Evolutionary conservation across 2,113 vertebrate species (phyloP).

Genomic region (Nematolebias whitei): DNA sequence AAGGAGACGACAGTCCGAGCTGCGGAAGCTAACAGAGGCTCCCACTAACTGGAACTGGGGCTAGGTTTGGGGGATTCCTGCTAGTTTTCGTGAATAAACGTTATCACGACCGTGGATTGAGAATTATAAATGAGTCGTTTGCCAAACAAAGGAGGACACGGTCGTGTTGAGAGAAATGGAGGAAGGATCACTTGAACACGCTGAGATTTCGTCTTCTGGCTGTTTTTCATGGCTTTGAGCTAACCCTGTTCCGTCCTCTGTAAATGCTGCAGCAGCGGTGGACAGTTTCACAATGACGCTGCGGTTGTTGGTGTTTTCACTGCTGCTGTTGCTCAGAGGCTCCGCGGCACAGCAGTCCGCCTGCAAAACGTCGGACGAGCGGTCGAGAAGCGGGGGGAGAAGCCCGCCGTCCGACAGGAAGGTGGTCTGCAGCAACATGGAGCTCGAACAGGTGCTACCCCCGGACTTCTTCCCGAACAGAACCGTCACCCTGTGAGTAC

Average conservation of each 20-base stretch:
- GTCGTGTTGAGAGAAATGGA: constrained; percentile 60
- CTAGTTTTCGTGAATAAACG: not conserved
- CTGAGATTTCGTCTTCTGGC: constrained; percentile 27
- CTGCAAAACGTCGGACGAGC: constrained; percentile 76
- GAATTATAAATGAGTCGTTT: constrained; percentile 42
- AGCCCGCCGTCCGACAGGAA: constrained; percentile 73
- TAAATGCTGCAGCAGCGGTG: constrained; percentile 21
- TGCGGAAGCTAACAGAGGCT: too few relatives aligned
- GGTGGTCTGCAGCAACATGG: constrained; percentile 92
- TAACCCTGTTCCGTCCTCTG: not conserved
- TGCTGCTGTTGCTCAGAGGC: constrained; percentile 68
- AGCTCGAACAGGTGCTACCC: constrained; percentile 85
- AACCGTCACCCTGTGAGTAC: constrained; percentile 94
- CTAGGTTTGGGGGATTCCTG: not conserved
- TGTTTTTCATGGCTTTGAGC: not conserved
- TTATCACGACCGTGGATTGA: constrained; percentile 11
- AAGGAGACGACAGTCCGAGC: constrained; percentile 24
- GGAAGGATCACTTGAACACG: constrained; percentile 43
- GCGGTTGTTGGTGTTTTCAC: constrained; percentile 56
- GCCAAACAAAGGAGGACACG: constrained; percentile 77
- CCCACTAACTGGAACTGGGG: too few relatives aligned
- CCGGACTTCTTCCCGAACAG: constrained; percentile 87
- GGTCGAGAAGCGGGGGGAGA: constrained; percentile 62
- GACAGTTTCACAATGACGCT: constrained; percentile 67
- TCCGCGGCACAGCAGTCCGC: constrained; percentile 41